Evolutionary conservation across 2,888 invertebrate genomes (phyloP).

Genomic region (Harmothoe impar): DNA sequence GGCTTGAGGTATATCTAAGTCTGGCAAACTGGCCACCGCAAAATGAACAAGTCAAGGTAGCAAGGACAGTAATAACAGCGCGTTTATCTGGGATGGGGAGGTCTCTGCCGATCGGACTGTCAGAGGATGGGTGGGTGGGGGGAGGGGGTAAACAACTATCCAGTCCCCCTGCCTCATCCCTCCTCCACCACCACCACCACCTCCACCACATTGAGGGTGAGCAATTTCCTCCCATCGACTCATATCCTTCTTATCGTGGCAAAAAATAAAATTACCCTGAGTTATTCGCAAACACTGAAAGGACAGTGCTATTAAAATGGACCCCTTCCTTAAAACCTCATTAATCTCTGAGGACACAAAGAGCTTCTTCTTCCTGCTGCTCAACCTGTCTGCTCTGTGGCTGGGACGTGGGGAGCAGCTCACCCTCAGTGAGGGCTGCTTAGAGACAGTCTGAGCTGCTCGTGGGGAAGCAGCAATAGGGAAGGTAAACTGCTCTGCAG

Average conservation of each 20-base stretch:
- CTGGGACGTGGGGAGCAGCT: background rate
- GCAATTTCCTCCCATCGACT: slow-evolving; percentile 30
- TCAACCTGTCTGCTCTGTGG: background rate
- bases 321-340: background rate
- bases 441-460: background rate
- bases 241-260: background rate
- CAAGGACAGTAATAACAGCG: background rate
- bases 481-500: no score
- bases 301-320: background rate
- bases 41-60: slow-evolving; percentile 3
- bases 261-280: background rate
- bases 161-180: background rate
- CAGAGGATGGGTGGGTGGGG: background rate
- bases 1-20: background rate
- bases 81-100: background rate
- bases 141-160: background rate
- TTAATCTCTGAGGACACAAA: slow-evolving; percentile 25
- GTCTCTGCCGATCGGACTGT: background rate
- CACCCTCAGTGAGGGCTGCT: background rate
- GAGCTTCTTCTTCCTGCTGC: background rate
- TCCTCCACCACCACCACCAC: background rate
- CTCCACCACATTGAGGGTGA: background rate
- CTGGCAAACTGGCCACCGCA: background rate
- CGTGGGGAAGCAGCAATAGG: background rate
- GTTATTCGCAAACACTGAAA: slow-evolving; percentile 29